Conservation (phyloP, 2,797 vertebrate genomes). For the Fundulus diaphanus region DNA sequence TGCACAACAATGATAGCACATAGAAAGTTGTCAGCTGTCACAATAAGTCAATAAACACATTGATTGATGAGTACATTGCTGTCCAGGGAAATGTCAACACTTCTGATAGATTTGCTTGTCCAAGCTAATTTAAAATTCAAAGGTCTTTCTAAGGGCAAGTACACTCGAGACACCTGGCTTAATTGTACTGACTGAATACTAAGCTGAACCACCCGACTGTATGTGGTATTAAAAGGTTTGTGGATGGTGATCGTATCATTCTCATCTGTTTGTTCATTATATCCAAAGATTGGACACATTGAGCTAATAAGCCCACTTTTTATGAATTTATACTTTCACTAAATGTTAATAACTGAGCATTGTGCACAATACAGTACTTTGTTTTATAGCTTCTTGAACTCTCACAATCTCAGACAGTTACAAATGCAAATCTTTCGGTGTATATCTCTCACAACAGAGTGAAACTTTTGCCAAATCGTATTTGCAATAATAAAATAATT, state of each 20-base stretch:
- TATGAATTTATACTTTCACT: not conserved
- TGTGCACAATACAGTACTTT: not conserved
- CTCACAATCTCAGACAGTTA: too few species aligned
- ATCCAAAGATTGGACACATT: not conserved
- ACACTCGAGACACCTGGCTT: not conserved
- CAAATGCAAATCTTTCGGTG: too few species aligned
- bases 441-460: too few species aligned
- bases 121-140: conserved; percentile 17
- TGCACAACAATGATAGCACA: conserved; percentile 14
- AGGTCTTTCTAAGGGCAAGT: conserved; percentile 10
- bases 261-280: conserved; percentile 1
- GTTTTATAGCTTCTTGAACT: not conserved
- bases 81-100: conserved; percentile 38
- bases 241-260: not conserved
- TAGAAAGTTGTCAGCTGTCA: conserved; percentile 26
- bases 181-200: not conserved
- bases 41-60: conserved; percentile 34
- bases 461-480: too few species aligned
- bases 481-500: too few species aligned
- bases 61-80: conserved; percentile 23
- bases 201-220: not conserved
- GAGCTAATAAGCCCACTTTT: not conserved
- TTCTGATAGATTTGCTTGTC: conserved; percentile 22
- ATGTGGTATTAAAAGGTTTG: not conserved
- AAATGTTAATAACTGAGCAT: not conserved